Base-by-base conservation (phyloP, 2,113 vertebrate genomes). In the Sphaerodactylus townsendi region DNA sequence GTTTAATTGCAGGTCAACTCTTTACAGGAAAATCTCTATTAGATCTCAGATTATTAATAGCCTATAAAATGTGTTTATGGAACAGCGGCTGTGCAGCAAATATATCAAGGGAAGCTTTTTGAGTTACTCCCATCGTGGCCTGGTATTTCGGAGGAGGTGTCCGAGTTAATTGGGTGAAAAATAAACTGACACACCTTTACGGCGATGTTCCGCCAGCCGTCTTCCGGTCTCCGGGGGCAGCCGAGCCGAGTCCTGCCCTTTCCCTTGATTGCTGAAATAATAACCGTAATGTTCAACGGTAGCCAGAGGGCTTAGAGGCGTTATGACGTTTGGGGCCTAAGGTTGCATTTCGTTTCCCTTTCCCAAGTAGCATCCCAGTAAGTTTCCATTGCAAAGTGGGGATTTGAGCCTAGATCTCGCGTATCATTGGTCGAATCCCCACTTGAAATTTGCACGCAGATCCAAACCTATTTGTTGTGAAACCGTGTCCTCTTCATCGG, bases 1-100 rank as follows among this genome's bases (percentile, higher is more conserved):
- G 53, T 77, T 86, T 77, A 86, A 86, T 82, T 77, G 79, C 72
- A 46, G 85, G 85, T 86, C 85, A 86, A 4, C 11, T n/a, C 85
- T 70, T 71, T 64, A 81, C 79, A 77, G 79, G 79, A 77, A 86
- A 86, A 77, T 86, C 85, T 77, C 73, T 62, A 77, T 82, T 86
- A 82, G 41, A 86, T 81, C 85, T 71, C 65, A 30, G 79, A 77
- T 82, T 86, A 86, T 82, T 81, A 86, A 86, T 86, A 70, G 85
- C 72, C 85, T 77, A 77, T 81, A 82, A 86, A 86, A 71, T 15
- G 65, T 86, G 73, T 86, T 81, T 86, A 77, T 86, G 73, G 85
- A 86, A 77, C 73, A 77, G 79, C 66, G 39, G 79, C 66, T 50
- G 73, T 21, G 70, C 19, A 5, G 85, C 65, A 82, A 82, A 82